Conservation (phyloP, 2,888 invertebrate species). For the Euspilapteryx auroguttella region DNA sequence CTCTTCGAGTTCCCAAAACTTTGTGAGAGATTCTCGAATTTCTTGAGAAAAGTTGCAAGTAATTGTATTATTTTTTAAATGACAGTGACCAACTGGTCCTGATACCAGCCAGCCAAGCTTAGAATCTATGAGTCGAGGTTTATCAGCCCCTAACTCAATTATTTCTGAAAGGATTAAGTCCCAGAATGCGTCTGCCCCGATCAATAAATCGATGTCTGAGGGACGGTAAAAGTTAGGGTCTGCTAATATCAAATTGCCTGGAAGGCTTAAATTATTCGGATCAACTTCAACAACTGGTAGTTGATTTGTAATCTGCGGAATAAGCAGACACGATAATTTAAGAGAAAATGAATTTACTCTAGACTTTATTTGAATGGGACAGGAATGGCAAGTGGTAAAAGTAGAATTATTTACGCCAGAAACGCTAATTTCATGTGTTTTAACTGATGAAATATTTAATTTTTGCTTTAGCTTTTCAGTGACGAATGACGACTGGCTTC, state of each 20-base stretch:
- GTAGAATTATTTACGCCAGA: constrained; percentile 5
- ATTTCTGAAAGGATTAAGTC: constrained; percentile 5
- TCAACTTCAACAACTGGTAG: constrained; percentile 4
- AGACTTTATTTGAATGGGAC: constrained; percentile 4
- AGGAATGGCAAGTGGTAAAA: constrained; percentile 4
- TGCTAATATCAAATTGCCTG: constrained; percentile 7
- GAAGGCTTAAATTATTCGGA: constrained; percentile 3
- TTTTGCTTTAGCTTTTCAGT: constrained; percentile 4
- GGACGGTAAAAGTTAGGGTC: constrained; percentile 8
- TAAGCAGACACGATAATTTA: constrained; percentile 5
- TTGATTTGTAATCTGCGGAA: constrained; percentile 5
- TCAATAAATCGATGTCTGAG: constrained; percentile 7
- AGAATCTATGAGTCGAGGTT: constrained; percentile 6
- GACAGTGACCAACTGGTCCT: constrained; percentile 3
- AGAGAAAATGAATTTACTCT: neutral
- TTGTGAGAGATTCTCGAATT: constrained; percentile 1
- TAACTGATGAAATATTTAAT: too few species aligned
- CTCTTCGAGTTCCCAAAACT: constrained; percentile 6
- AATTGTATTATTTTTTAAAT: neutral
- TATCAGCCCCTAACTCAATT: constrained; percentile 6
- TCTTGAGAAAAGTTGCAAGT: constrained; percentile 4
- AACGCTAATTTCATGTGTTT: too few species aligned
- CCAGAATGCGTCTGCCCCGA: constrained; percentile 10
- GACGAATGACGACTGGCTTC: constrained; percentile 2
- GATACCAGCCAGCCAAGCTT: constrained; percentile 8